Evolutionary conservation across 2,113 vertebrate genomes (phyloP).

Genomic region (Ia io): DNA sequence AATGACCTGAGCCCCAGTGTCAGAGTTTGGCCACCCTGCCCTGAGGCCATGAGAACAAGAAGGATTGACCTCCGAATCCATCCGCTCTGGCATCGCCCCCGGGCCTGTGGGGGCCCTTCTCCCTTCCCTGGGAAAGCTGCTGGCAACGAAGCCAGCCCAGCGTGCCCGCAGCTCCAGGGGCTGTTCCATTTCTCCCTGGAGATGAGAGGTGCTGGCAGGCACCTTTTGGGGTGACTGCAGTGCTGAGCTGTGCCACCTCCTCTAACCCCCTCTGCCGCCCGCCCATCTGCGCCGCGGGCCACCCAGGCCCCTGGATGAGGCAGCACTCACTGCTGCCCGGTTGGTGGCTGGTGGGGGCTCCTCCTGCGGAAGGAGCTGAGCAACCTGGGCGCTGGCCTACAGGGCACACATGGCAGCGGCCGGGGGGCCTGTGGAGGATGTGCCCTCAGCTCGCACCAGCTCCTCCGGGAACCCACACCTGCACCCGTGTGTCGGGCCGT

Average conservation of each 20-base stretch:
- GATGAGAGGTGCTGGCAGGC: neutral
- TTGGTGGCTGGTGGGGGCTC: rapidly evolving
- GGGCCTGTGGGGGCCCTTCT: neutral
- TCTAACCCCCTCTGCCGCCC: neutral
- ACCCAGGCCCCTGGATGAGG: neutral
- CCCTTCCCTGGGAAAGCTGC: neutral
- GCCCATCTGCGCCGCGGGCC: rapidly evolving
- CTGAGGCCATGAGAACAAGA: neutral
- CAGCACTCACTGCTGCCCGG: neutral
- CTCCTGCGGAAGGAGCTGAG: neutral
- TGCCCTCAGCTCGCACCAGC: too few species aligned
- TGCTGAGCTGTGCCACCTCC: neutral
- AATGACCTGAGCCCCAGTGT: neutral
- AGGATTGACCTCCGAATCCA: neutral
- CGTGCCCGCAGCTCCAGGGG: neutral
- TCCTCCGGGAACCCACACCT: neutral
- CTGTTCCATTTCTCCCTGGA: neutral
- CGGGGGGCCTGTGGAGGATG: rapidly evolving
- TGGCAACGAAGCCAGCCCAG: neutral
- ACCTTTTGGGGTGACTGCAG: neutral
- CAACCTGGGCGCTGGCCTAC: too few species aligned
- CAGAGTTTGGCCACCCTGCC: neutral
- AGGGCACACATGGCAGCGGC: neutral
- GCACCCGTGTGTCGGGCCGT: neutral
- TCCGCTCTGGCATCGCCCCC: neutral